Conservation (phyloP, 2,113 vertebrate species). For the Sisor rabdophorus region DNA sequence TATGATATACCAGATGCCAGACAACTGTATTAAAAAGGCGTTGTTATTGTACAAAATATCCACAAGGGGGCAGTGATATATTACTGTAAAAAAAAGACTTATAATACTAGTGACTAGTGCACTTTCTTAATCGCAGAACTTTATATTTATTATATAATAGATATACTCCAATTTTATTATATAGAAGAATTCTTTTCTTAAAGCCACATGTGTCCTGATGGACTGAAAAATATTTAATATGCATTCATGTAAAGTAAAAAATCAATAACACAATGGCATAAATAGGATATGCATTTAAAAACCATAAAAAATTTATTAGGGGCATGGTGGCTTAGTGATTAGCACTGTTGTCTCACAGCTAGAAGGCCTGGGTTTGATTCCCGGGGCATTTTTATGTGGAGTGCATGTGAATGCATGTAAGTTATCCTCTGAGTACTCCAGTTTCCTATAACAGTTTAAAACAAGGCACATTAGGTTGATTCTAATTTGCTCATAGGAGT, state of each 20-base stretch:
- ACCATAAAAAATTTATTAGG: background rate
- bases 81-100: background rate
- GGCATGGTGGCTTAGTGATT: too few species aligned
- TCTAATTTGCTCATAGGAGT: too few species aligned
- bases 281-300: background rate
- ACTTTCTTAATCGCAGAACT: background rate
- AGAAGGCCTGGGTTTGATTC: too few species aligned
- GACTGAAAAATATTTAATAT: background rate
- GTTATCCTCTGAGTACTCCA: too few species aligned
- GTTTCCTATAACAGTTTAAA: too few species aligned
- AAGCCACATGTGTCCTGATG: background rate
- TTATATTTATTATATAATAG: too few species aligned
- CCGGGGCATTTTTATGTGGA: too few species aligned
- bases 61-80: slow-evolving; percentile 47
- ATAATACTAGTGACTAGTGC: background rate
- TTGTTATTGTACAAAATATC: background rate
- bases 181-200: background rate
- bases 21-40: background rate
- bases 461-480: too few species aligned
- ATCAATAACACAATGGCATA: background rate
- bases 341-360: too few species aligned
- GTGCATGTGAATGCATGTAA: too few species aligned
- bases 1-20: background rate
- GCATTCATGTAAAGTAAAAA: too few species aligned
- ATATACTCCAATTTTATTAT: background rate